phyloP scores from a whole-genome alignment of 2,113 vertebrate genomes.

The Eptatretus burgeri region DNA sequence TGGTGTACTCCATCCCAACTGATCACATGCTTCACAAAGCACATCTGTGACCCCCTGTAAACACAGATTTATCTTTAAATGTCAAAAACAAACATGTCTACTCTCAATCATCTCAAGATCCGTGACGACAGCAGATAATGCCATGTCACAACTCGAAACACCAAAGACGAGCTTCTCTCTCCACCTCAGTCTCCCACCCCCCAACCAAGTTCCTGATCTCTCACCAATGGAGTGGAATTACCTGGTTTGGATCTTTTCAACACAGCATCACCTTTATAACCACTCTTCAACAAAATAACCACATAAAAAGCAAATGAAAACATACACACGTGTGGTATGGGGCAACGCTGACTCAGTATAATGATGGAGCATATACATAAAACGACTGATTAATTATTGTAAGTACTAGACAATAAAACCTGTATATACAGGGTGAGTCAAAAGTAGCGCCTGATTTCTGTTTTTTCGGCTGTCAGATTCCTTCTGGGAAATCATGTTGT shows the following conservation, averaged over 20 bases:
- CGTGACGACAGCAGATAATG: neutral
- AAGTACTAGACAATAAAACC: too few species aligned
- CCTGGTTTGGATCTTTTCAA: too few species aligned
- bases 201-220: neutral
- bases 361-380: too few species aligned
- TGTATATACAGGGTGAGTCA: too few species aligned
- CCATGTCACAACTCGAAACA: neutral
- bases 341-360: too few species aligned
- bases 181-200: neutral
- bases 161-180: neutral
- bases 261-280: too few species aligned
- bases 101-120: neutral
- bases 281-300: neutral
- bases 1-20: conserved; percentile 68
- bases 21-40: conserved; percentile 71
- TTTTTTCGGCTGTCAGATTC: too few species aligned
- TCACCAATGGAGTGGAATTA: too few species aligned
- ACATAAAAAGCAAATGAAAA: neutral
- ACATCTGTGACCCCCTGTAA: conserved; percentile 76
- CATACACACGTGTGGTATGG: neutral
- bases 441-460: too few species aligned
- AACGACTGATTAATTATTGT: too few species aligned
- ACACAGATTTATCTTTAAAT: neutral
- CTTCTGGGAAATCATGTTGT: too few species aligned
- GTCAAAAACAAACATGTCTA: neutral